Evolutionary conservation across 2,797 vertebrate genomes (phyloP).

Genomic region (Pangasius mekongensis): DNA sequence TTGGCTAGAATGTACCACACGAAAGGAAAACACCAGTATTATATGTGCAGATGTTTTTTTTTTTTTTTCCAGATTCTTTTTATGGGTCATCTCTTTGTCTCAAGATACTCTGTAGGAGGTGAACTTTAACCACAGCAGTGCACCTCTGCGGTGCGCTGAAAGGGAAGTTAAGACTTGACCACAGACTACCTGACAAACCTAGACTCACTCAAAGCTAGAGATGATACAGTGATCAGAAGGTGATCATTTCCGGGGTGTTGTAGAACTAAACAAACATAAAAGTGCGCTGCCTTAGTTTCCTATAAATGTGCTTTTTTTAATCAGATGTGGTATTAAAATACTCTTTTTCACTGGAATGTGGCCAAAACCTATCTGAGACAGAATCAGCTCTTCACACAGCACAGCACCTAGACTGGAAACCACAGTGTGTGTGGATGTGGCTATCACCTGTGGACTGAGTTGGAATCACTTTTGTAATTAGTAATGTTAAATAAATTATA

Average conservation of each 20-base stretch:
- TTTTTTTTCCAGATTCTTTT: background rate
- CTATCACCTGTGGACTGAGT: background rate
- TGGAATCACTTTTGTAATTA: background rate
- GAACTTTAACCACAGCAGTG: slow-evolving; percentile 35
- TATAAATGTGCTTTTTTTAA: background rate
- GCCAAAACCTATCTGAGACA: background rate
- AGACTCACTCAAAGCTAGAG: background rate
- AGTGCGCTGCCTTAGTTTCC: background rate
- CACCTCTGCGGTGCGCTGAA: slow-evolving; percentile 37
- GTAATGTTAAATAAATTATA: background rate
- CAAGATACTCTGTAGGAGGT: background rate
- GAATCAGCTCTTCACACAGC: background rate
- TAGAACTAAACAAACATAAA: background rate
- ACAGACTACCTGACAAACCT: slow-evolving; percentile 34
- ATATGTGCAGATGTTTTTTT: no score
- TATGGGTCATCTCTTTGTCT: background rate
- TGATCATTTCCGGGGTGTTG: background rate
- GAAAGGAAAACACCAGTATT: background rate
- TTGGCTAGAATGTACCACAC: background rate
- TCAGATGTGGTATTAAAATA: background rate
- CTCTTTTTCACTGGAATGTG: background rate
- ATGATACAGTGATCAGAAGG: background rate
- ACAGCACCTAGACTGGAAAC: background rate
- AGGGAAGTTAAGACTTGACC: slow-evolving; percentile 42
- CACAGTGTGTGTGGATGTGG: background rate